Percentiles rank a stretch among this genome's conserved stretches.
Conservation (phyloP, 1,140 invertebrate species). For the Cyclargus thomasi region DNA sequence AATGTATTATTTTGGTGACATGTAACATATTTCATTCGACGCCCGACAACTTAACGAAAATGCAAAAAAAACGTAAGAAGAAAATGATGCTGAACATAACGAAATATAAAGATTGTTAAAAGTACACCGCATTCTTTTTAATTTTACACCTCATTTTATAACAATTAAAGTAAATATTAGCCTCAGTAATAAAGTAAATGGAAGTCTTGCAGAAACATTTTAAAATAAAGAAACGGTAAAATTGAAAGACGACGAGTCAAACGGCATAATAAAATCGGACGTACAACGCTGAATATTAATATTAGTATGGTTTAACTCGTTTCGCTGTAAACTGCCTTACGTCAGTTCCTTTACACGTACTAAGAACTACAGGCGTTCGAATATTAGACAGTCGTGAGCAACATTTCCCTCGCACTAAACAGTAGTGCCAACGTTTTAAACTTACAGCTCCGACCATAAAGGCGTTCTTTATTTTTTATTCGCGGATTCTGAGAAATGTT, state of each 20-base stretch:
- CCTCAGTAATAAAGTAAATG: background rate
- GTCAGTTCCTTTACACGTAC: conserved; percentile 26
- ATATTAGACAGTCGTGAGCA: conserved; percentile 22
- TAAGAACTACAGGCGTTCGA: conserved; percentile 22
- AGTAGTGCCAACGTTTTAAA: conserved; percentile 40
- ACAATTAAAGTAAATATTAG: no score
- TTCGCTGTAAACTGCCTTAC: conserved; percentile 18
- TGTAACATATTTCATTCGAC: background rate
- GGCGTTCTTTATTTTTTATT: conserved; percentile 39
- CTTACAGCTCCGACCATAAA: conserved; percentile 31
- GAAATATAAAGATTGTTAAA: background rate
- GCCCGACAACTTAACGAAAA: background rate
- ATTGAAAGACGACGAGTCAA: conserved; percentile 2
- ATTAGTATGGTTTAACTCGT: conserved; percentile 10
- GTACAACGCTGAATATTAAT: conserved; percentile 8
- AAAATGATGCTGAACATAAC: background rate
- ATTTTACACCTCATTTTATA: background rate
- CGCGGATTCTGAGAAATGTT: conserved; percentile 44
- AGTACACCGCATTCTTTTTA: background rate
- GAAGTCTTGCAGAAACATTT: background rate
- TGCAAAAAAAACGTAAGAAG: background rate
- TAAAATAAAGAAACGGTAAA: background rate
- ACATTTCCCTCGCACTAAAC: conserved; percentile 27
- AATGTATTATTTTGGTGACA: conserved; percentile 2
- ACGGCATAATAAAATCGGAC: conserved; percentile 11